Conservation (phyloP, 53 echinoderm and acorn worm genomes). For the Glandiceps talaboti region DNA sequence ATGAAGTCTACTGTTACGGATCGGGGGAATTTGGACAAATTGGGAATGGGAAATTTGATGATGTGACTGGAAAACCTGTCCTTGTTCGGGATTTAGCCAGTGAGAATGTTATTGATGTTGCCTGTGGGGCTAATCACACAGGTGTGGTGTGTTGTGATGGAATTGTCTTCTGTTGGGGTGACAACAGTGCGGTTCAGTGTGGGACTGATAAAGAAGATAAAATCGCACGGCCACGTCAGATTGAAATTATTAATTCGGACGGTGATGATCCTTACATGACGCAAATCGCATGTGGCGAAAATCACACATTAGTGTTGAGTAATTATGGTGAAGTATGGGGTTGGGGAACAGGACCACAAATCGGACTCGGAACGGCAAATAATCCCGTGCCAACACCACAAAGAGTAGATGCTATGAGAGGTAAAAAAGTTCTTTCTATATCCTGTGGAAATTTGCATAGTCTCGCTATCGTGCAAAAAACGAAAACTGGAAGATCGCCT, state of each 20-base stretch:
- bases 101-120: conserved; percentile 91
- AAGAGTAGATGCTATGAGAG: conserved; percentile 63
- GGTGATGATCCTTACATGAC: conserved; percentile 67
- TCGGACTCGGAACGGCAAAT: conserved; percentile 73
- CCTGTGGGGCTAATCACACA: conserved; percentile 89
- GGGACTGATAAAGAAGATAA: conserved; percentile 58
- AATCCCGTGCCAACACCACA: conserved; percentile 59
- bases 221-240: conserved; percentile 55
- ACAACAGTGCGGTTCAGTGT: conserved; percentile 76
- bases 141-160: conserved; percentile 84
- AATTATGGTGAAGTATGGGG: conserved; percentile 83
- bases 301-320: conserved; percentile 74
- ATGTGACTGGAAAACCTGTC: conserved; percentile 78
- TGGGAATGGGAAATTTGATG: conserved; percentile 86
- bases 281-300: conserved; percentile 77
- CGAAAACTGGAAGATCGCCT: conserved; percentile 18
- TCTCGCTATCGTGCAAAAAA: conserved; percentile 70
- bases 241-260: conserved; percentile 68
- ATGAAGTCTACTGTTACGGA: conserved; percentile 73
- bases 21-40: conserved; percentile 82
- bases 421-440: conserved; percentile 67
- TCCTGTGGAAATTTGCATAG: conserved; percentile 66
- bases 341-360: conserved; percentile 91
- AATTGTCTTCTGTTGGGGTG: conserved; percentile 99
- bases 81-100: conserved; percentile 78